phyloP scores from a whole-genome alignment of 2,888 invertebrate genomes.

The Hirtodrosophila alboralis region DNA sequence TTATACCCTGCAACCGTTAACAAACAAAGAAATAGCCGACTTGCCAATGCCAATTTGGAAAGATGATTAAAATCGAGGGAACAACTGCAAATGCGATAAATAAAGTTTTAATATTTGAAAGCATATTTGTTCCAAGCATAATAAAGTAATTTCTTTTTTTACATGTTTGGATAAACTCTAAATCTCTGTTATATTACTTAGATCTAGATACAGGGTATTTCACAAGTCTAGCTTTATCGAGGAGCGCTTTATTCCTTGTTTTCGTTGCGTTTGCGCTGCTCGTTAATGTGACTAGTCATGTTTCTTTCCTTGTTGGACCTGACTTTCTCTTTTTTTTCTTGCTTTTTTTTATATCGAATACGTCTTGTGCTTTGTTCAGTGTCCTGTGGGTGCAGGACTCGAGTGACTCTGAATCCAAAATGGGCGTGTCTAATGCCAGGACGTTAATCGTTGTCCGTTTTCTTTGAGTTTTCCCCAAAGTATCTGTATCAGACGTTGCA shows the following conservation, averaged over 20 bases:
- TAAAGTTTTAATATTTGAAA: no score
- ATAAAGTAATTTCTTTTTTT: no score
- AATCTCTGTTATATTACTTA: no score
- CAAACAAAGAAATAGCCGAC: no score
- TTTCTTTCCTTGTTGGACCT: constrained; percentile 16
- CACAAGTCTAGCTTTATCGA: no score
- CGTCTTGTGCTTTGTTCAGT: neutral
- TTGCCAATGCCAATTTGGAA: no score
- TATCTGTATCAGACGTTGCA: neutral
- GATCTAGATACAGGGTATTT: no score
- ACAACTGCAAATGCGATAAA: no score
- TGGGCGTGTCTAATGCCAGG: constrained; percentile 37
- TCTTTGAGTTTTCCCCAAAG: constrained; percentile 9
- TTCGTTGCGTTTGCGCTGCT: constrained; percentile 28
- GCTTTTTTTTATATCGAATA: constrained; percentile 1
- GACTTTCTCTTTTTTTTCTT: constrained; percentile 30
- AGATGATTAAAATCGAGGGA: no score
- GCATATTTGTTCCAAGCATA: no score
- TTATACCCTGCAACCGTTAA: neutral
- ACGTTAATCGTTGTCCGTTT: constrained; percentile 11
- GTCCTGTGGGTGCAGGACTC: constrained; percentile 3
- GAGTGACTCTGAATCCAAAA: constrained; percentile 9
- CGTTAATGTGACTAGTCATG: constrained; percentile 9
- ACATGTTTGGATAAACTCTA: no score
- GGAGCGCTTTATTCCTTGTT: constrained; percentile 13